A percentile compares a stretch with the other conserved stretches of the same genome.
These are phyloP conservation scores for Parotia lawesii DNA, from an alignment of 2,113 vertebrate genomes.

Conservation along the genomic window DNA sequence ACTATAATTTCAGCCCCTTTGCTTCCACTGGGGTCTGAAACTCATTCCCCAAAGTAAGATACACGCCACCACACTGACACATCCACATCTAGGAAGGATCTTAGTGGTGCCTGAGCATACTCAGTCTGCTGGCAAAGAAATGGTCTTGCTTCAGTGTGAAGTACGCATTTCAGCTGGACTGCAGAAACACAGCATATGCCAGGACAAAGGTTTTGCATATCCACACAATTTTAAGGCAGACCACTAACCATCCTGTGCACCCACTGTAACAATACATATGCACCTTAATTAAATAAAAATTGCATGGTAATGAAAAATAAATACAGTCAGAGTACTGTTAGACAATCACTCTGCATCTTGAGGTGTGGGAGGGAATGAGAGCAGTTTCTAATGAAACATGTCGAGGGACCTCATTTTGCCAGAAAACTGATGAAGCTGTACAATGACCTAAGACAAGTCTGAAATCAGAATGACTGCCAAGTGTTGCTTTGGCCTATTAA, in stretches of 20 bases:
- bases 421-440: constrained; percentile 3
- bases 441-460: background rate
- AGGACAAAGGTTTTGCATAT: background rate
- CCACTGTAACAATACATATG: background rate
- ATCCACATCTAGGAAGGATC: background rate
- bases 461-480: background rate
- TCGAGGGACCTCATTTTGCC: background rate
- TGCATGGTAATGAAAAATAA: background rate
- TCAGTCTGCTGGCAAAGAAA: background rate
- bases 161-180: background rate
- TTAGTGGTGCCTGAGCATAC: background rate
- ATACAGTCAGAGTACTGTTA: background rate
- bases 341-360: background rate
- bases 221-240: background rate
- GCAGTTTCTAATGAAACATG: background rate
- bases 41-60: background rate
- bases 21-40: background rate
- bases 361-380: background rate
- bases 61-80: background rate
- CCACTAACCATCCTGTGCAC: background rate
- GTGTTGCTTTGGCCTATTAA: background rate
- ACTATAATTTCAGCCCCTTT: background rate
- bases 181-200: background rate
- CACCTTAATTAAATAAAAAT: background rate
- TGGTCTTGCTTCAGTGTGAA: background rate